Evolutionary conservation across 37 sponge, comb jelly and placozoan genomes (phyloP).

Genomic region (Dysidea cf. avara): DNA sequence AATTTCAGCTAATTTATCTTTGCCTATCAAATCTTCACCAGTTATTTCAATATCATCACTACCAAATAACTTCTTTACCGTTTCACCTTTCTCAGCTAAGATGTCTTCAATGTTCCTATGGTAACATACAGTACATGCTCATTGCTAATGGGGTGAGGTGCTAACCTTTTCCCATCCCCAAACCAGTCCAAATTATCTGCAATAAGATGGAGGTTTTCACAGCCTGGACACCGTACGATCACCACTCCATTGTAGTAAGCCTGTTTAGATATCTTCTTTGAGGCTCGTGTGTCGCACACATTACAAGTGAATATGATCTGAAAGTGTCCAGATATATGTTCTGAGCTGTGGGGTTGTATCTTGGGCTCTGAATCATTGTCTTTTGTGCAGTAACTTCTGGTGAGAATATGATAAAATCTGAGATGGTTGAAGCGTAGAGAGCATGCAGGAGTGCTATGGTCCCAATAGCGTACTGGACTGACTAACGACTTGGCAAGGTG

Average conservation of each 20-base stretch:
- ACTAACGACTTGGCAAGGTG: too few relatives aligned
- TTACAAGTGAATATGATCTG: constrained; percentile 83
- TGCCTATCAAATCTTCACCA: constrained; percentile 32
- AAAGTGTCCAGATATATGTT: constrained; percentile 20
- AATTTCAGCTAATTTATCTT: neutral
- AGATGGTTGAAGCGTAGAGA: too few relatives aligned
- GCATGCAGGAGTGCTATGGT: too few relatives aligned
- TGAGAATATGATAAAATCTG: too few relatives aligned
- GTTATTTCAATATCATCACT: constrained; percentile 43
- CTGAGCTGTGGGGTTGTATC: neutral
- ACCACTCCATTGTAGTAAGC: constrained; percentile 84
- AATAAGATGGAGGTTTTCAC: constrained; percentile 85
- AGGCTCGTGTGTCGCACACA: constrained; percentile 69
- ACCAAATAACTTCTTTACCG: too few relatives aligned
- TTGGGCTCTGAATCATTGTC: too few relatives aligned
- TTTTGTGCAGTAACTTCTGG: too few relatives aligned
- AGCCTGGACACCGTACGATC: constrained; percentile 73
- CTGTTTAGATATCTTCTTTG: constrained; percentile 80
- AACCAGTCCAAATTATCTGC: constrained; percentile 95
- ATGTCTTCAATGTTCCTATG: constrained; percentile 70
- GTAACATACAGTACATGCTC: neutral
- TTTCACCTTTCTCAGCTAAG: constrained; percentile 61
- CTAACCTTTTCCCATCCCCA: constrained; percentile 48
- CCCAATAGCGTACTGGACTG: too few relatives aligned
- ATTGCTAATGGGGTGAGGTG: neutral